phyloP scores from a whole-genome alignment of 92 coral and sea anemone genomes.

The Virgularia gustaviana region DNA sequence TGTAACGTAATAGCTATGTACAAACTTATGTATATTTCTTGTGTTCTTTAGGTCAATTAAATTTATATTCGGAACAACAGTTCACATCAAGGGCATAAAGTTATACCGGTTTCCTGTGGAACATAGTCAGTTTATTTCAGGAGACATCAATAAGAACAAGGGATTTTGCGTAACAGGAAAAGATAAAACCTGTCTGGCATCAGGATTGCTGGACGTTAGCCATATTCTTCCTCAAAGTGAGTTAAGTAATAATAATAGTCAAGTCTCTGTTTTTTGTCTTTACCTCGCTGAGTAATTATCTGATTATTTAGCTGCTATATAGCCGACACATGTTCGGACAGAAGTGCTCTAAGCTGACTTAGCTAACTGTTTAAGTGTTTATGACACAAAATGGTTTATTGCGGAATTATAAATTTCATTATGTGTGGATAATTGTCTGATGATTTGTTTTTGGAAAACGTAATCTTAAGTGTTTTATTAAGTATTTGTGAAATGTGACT shows the following conservation, averaged over 20 bases:
- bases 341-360: too few relatives aligned
- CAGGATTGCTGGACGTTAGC: slow-evolving; percentile 73
- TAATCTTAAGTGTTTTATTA: too few relatives aligned
- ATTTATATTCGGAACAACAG: slow-evolving; percentile 59
- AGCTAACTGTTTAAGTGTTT: too few relatives aligned
- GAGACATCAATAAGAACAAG: slow-evolving; percentile 70
- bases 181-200: slow-evolving; percentile 56
- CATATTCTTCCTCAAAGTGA: slow-evolving; percentile 74
- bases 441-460: too few relatives aligned
- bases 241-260: slow-evolving; percentile 1
- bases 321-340: not conserved
- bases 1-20: too few relatives aligned
- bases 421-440: too few relatives aligned
- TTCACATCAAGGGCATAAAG: slow-evolving; percentile 57
- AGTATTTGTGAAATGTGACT: too few relatives aligned
- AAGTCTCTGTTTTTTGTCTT: not conserved
- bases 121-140: slow-evolving; percentile 57
- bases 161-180: slow-evolving; percentile 81
- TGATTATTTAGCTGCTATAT: not conserved
- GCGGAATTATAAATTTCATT: too few relatives aligned
- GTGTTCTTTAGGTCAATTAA: slow-evolving; percentile 62
- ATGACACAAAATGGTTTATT: too few relatives aligned
- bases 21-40: too few relatives aligned
- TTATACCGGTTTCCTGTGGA: slow-evolving; percentile 73
- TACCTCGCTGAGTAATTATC: not conserved